These are phyloP conservation scores for Drosophila monieri DNA, from an alignment of 2,888 invertebrate species.

Conservation along the genomic window DNA sequence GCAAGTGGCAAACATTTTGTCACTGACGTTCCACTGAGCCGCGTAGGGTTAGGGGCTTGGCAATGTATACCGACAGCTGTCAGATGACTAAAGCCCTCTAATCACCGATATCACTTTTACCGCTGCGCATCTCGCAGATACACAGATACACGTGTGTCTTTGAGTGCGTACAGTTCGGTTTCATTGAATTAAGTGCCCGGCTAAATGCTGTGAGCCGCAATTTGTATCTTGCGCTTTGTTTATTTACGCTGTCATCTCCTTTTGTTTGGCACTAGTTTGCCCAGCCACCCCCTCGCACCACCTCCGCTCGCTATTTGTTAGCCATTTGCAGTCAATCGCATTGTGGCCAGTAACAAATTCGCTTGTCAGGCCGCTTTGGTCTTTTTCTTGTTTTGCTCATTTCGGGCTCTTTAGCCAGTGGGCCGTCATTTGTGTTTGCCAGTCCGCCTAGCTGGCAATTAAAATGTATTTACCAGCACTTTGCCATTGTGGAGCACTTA, in stretches of 20 bases:
- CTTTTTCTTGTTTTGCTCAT: slow-evolving; percentile 18
- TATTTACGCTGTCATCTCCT: slow-evolving; percentile 73
- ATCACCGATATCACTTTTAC: slow-evolving; percentile 59
- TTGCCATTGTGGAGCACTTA: slow-evolving; percentile 50
- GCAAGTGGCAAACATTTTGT: slow-evolving; percentile 12
- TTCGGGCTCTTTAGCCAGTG: slow-evolving; percentile 33
- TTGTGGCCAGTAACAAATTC: slow-evolving; percentile 50
- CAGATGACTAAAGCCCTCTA: slow-evolving; percentile 2
- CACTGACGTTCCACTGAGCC: slow-evolving; percentile 6
- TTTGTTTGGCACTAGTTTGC: slow-evolving; percentile 59
- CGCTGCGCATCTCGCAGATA: slow-evolving; percentile 48
- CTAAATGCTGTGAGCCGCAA: slow-evolving; percentile 68
- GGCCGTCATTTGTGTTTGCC: slow-evolving; percentile 68
- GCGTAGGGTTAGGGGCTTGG: slow-evolving; percentile 24
- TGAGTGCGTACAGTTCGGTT: slow-evolving; percentile 50
- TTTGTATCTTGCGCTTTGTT: slow-evolving; percentile 72
- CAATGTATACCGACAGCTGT: slow-evolving; percentile 17
- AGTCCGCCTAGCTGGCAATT: slow-evolving; percentile 56
- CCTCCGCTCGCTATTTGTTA: slow-evolving; percentile 50
- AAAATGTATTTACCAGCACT: slow-evolving; percentile 60
- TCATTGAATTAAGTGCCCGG: slow-evolving; percentile 75
- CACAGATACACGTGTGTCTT: slow-evolving; percentile 12
- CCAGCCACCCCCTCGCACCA: not conserved
- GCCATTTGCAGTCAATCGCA: slow-evolving; percentile 74
- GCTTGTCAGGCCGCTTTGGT: slow-evolving; percentile 50